Base-by-base conservation (phyloP, 2,888 invertebrate species). In the Chirona hameri region DNA sequence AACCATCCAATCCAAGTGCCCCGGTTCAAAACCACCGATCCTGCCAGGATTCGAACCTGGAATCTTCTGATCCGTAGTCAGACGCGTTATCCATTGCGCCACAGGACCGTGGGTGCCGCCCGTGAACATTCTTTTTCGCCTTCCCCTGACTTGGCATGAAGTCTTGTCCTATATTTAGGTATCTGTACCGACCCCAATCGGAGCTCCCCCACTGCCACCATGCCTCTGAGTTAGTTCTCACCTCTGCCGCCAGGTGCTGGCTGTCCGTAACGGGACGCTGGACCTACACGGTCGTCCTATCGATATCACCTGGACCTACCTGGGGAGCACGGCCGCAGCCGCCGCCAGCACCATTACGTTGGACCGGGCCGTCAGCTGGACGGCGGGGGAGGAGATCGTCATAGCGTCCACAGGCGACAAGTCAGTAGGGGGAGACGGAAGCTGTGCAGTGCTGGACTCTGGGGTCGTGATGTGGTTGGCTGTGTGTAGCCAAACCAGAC, bases 31-130 rank as follows among this genome's bases (percentile, higher is more conserved):
- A 18, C 2, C 15, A 4, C 18, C 84, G 85, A 85, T 84, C 84
- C 84, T 83, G 85, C 85, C 86, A 86, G 87, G 87, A 86, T 86
- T 87, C 87, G 87, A 87, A 87, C 86, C 87, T 87, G 85, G 86
- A 87, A 87, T 87, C 87, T 87, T 87, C 87, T 86, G 86, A 85
- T 87, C 84, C 87, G 87, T 87, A 87, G 87, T 85, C 86, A 86
- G 87, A 86, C 87, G 52, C 52, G 52, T 12, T 52, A 15, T 52
- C 52, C 7, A 15, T 52, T 52, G 52, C 52, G 52, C 5, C 52
- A 52, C 12, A 52, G 52, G 52, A 52, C 52, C 52, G 52, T 12
- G 12, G 15, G 1, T 12, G 15, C 1, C 15, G 7, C 18, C 2
- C 10, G 12, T 52, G 10, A 18, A 52, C 18, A 12, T 18, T 12